phyloP scores from a whole-genome alignment of 1,140 invertebrate genomes.

The Plodia interpunctella region DNA sequence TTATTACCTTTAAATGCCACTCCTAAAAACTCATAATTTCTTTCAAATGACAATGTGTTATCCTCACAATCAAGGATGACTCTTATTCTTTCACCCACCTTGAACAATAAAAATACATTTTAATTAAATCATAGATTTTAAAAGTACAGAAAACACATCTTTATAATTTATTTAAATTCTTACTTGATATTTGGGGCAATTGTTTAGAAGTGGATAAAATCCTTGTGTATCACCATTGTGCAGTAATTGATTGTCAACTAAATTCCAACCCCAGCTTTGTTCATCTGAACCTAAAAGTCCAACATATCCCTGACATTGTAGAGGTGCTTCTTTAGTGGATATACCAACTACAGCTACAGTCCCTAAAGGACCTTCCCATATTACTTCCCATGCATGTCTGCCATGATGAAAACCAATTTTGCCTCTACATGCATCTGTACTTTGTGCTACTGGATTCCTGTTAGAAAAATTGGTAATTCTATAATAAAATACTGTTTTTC shows the following conservation, averaged over 20 bases:
- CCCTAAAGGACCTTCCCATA: conserved; percentile 98
- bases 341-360: conserved; percentile 97
- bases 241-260: conserved; percentile 97
- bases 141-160: too few relatives aligned
- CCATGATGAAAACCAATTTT: conserved; percentile 96
- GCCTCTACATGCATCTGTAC: conserved; percentile 96
- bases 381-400: conserved; percentile 98
- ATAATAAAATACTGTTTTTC: too few relatives aligned
- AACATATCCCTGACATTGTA: conserved; percentile 96
- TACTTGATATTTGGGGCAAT: conserved; percentile 98
- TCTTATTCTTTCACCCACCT: conserved; percentile 97
- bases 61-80: conserved; percentile 99
- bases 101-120: conserved; percentile 34
- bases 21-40: conserved; percentile 98
- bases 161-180: too few relatives aligned
- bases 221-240: conserved; percentile 98
- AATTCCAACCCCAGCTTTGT: conserved; percentile 99
- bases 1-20: conserved; percentile 94
- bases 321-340: conserved; percentile 94
- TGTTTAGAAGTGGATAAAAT: conserved; percentile 96
- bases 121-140: not conserved
- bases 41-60: conserved; percentile 98
- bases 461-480: conserved; percentile 24
- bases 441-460: conserved; percentile 97
- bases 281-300: conserved; percentile 96